Evolutionary conservation across 2,888 invertebrate species (phyloP).

Genomic region (Rhynchonema sp.): DNA sequence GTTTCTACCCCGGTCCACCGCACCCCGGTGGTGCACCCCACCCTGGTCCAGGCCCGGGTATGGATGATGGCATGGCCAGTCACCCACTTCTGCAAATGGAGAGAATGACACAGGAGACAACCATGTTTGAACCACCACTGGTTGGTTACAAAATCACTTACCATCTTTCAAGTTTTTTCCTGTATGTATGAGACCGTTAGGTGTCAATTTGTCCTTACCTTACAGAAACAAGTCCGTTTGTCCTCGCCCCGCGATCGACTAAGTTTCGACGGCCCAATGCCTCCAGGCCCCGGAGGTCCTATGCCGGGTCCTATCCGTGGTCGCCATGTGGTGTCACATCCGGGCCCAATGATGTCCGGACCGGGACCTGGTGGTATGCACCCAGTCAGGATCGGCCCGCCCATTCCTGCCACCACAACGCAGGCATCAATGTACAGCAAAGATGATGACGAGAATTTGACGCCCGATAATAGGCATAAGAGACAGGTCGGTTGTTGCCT

Average conservation of each 20-base stretch:
- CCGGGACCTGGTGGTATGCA: too few relatives aligned
- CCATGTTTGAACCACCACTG: neutral
- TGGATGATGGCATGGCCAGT: neutral
- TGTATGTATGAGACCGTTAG: neutral
- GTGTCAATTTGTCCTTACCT: too few relatives aligned
- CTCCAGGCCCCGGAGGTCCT: neutral
- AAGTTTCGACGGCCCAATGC: neutral
- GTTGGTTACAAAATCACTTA: neutral
- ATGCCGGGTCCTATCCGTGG: neutral
- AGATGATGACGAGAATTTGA: too few relatives aligned
- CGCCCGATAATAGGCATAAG: too few relatives aligned
- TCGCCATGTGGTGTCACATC: too few relatives aligned
- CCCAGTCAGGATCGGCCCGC: too few relatives aligned
- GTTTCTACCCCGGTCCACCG: too few relatives aligned
- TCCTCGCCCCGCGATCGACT: neutral
- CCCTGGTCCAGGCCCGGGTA: too few relatives aligned
- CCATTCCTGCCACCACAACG: too few relatives aligned
- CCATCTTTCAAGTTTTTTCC: neutral
- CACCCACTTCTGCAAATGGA: neutral
- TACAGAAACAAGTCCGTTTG: neutral
- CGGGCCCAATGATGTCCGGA: too few relatives aligned
- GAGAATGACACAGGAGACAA: neutral
- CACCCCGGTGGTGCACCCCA: neutral
- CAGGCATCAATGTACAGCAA: too few relatives aligned
- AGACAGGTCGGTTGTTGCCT: too few relatives aligned